Conservation (phyloP, 2,113 vertebrate species). For the Gobiocypris rarus region DNA sequence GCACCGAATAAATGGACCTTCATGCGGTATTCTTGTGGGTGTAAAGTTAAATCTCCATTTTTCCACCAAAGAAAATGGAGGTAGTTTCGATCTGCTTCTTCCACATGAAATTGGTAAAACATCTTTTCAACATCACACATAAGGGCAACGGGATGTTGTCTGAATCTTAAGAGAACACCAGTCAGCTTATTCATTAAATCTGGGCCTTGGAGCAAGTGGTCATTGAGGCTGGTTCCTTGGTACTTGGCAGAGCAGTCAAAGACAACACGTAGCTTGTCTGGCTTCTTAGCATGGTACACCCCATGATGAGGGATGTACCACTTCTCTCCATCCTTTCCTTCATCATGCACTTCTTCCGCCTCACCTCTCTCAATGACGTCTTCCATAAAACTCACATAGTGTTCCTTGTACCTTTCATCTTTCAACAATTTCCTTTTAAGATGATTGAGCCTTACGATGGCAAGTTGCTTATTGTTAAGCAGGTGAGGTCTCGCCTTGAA, state of each 20-base stretch:
- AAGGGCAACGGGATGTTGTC: conserved; percentile 6
- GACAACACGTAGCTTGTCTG: background rate
- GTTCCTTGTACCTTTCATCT: conserved; percentile 11
- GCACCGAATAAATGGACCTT: no score
- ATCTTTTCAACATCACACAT: conserved; percentile 28
- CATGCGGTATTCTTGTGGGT: no score
- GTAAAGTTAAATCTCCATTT: no score
- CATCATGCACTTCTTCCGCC: conserved; percentile 10
- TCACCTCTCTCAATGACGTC: conserved; percentile 41
- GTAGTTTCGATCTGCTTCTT: conserved; percentile 3
- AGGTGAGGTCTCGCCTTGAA: background rate
- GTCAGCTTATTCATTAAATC: conserved; percentile 39
- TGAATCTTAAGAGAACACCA: conserved; percentile 35
- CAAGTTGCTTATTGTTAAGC: background rate
- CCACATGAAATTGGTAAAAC: conserved; percentile 23
- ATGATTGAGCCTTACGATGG: background rate
- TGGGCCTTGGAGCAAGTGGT: conserved; percentile 25
- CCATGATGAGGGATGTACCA: conserved; percentile 47
- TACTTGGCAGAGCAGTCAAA: conserved; percentile 3
- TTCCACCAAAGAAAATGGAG: no score
- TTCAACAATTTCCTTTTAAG: background rate
- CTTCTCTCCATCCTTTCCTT: conserved; percentile 32
- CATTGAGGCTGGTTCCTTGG: conserved; percentile 19
- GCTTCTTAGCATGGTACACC: conserved; percentile 1
- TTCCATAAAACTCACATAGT: conserved; percentile 17